A percentile compares a stretch with the other conserved stretches of the same genome.
Evolutionary conservation across 1,140 invertebrate genomes (phyloP).

Genomic region (Drosophila pseudoobscura): DNA sequence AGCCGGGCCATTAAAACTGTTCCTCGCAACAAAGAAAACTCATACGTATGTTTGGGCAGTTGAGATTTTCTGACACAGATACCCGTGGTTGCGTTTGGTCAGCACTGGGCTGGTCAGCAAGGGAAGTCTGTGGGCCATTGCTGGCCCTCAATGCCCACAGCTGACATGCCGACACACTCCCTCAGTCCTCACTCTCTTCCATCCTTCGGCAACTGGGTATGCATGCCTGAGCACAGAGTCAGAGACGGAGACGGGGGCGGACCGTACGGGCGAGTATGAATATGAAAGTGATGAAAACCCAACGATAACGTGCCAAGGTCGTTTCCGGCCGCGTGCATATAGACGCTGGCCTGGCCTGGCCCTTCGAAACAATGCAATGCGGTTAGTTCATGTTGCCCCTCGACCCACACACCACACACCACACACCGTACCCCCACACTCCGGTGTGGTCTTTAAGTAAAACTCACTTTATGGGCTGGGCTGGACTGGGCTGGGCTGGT

Average conservation of each 20-base stretch:
- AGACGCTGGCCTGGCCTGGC: constrained; percentile 40
- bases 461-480: constrained; percentile 42
- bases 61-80: constrained; percentile 78
- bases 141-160: constrained; percentile 16
- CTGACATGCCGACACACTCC: constrained; percentile 8
- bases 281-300: constrained; percentile 81
- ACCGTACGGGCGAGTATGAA: constrained; percentile 68
- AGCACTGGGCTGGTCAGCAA: constrained; percentile 3
- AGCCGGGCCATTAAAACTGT: constrained; percentile 44
- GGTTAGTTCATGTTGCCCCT: constrained; percentile 41
- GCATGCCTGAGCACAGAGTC: constrained; percentile 50
- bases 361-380: constrained; percentile 67
- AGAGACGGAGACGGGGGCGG: not conserved
- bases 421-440: not conserved
- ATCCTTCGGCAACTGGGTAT: constrained; percentile 14
- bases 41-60: constrained; percentile 70
- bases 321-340: constrained; percentile 82
- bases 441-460: constrained; percentile 58
- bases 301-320: constrained; percentile 82
- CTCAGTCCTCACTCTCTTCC: not conserved
- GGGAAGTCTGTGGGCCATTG: no score
- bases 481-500: not conserved
- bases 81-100: constrained; percentile 36
- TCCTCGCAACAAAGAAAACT: constrained; percentile 69
- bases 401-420: not conserved